phyloP scores from a whole-genome alignment of 1,140 invertebrate species.

The Diorhabda elongata region DNA sequence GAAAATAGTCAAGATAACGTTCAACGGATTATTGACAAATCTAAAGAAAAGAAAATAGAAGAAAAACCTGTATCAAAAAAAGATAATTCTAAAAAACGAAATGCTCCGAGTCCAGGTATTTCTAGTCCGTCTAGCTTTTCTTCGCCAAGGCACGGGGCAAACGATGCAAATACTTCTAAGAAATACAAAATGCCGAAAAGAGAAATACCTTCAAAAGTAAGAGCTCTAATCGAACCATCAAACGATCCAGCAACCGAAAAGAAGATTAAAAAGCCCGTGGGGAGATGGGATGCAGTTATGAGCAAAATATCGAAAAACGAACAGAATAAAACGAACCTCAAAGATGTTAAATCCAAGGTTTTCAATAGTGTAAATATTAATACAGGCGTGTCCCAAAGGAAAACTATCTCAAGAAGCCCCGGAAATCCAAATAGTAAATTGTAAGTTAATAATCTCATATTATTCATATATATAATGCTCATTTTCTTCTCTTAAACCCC shows the following conservation, averaged over 20 bases:
- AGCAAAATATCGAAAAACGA: conserved; percentile 73
- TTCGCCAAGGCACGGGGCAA: conserved; percentile 39
- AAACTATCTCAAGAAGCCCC: conserved; percentile 19
- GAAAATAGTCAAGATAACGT: conserved; percentile 46
- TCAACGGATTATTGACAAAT: conserved; percentile 29
- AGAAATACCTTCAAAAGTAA: conserved; percentile 69
- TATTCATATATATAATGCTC: too few relatives aligned
- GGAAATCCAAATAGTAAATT: conserved; percentile 34
- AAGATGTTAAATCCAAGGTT: conserved; percentile 78
- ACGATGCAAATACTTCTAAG: conserved; percentile 57
- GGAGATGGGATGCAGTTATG: conserved; percentile 75
- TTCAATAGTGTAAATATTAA: conserved; percentile 39
- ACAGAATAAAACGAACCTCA: conserved; percentile 62
- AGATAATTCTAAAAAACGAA: conserved; percentile 35
- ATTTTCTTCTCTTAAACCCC: too few relatives aligned
- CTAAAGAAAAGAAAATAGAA: conserved; percentile 15
- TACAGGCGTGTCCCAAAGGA: conserved; percentile 14
- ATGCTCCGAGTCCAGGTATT: conserved; percentile 31
- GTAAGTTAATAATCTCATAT: conserved; percentile 27
- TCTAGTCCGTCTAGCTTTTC: conserved; percentile 36
- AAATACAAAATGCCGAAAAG: conserved; percentile 74
- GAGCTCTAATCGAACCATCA: conserved; percentile 54
- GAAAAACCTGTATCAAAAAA: conserved; percentile 22
- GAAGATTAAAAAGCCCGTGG: conserved; percentile 44
- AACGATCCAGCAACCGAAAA: conserved; percentile 39